Evolutionary conservation across 2,888 invertebrate species (phyloP), one percentile per base, ranked within the genome.

Genomic region (Hipparchia sbordonii): DNA sequence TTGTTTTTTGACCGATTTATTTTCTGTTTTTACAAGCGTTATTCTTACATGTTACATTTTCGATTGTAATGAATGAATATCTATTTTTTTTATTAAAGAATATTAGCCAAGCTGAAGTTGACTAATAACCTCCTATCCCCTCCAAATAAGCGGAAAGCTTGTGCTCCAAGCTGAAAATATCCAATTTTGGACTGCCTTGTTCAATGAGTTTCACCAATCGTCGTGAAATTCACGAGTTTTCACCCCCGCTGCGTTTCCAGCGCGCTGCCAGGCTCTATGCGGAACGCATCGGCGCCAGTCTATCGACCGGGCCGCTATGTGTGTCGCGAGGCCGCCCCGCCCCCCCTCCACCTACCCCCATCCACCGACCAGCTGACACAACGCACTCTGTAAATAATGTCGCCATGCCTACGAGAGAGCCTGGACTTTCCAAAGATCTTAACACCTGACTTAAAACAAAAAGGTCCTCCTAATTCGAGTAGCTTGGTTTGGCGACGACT

Each of bases 241-340:
- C 48, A 65, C 56, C 56, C 70, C 71, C 61, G 71, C 60, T 73
- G 75, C 77, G 75, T 73, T 77, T 74, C 66, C 65, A 33, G 67
- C 72, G 75, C 74, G 75, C 74, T 75, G 74, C 70, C 70, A 46
- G 71, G 62, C 67, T 67, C 57, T 67, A 77, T 72, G 74, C 79
- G 79, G 85, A 90, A 88, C 92, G 92, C 91, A 93, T 90, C 88
- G 87, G 82, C 84, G 84, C 84, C 87, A 89, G 84, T 84, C 85
- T 92, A 93, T 92, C 92, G 92, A 93, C 91, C 93, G 87, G 79
- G 80, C 85, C 83, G 85, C 84, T 91, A 90, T 91, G 87, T 90
- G 86, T 91, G 90, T 88, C 91, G 91, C 86, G 83, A 80, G 84
- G 85, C 86, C 85, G 84, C 87, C 85, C 76, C 77, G 85, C 48